phyloP scores from a whole-genome alignment of 2,888 invertebrate species.

The Xiphydria camelus region DNA sequence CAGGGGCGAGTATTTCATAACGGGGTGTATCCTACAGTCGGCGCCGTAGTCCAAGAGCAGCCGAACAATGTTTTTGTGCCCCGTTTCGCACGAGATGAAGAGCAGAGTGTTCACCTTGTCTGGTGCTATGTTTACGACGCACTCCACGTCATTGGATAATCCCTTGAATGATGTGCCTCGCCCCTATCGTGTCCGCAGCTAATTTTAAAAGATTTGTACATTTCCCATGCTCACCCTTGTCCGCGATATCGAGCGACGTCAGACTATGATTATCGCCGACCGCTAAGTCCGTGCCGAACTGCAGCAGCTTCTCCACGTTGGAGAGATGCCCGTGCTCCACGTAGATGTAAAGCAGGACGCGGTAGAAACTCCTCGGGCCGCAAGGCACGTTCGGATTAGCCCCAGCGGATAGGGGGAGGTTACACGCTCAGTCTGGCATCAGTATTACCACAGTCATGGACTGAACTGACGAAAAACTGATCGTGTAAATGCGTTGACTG shows the following conservation, averaged over 20 bases:
- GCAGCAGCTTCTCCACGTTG: constrained; percentile 70
- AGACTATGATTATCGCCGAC: constrained; percentile 70
- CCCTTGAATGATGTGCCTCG: constrained; percentile 69
- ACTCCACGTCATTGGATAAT: constrained; percentile 68
- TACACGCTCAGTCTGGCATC: no score
- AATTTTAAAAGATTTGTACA: constrained; percentile 68
- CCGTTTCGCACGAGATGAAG: constrained; percentile 88
- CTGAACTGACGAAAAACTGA: no score
- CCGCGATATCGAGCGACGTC: constrained; percentile 73
- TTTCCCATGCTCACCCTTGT: constrained; percentile 68
- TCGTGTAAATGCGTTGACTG: no score
- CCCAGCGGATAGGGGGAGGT: constrained; percentile 72
- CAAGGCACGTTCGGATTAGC: constrained; percentile 72
- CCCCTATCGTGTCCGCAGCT: constrained; percentile 67
- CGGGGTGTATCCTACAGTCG: constrained; percentile 86
- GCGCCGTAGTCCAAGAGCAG: constrained; percentile 80
- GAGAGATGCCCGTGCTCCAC: constrained; percentile 77
- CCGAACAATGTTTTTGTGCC: constrained; percentile 76
- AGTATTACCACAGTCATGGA: no score
- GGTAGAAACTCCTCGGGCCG: constrained; percentile 68
- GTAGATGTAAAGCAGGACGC: constrained; percentile 82
- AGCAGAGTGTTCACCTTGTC: constrained; percentile 86
- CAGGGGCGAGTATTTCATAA: constrained; percentile 89
- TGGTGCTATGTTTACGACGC: constrained; percentile 84
- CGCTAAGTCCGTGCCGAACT: constrained; percentile 68